Base-by-base conservation (phyloP, 2,113 vertebrate species). In the Pachypanchax playfairii region DNA sequence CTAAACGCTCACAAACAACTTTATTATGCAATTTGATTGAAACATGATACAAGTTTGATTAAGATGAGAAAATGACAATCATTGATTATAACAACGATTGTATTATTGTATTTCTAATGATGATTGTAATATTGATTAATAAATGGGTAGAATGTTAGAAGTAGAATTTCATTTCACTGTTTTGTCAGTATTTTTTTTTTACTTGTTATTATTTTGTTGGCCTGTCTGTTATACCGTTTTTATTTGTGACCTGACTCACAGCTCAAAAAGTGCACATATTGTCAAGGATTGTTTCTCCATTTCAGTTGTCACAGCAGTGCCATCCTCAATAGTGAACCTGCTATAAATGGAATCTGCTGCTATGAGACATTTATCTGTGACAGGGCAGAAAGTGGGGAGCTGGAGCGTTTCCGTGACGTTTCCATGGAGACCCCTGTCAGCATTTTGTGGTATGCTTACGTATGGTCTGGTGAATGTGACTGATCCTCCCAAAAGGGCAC, bases 311-410 rank as follows among this genome's bases (percentile, higher is more conserved):
- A 57, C 42, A 20, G 21, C 4, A 11, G 41, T n/a, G 51, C 51
- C 64, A 25, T 55, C 20, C 64, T 54, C 1, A 25, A 49, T 41
- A 38, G 51, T 31, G 53, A 65, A 75, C 72, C 51, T 44, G 73
- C 75, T 76, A 72, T 73, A 56, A 56, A 56, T 74, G 65, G 22
- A 68, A 66, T 65, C n/a, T 42, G 65, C 70, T 54, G 62, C 66
- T 22, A 42, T 21, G 22, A 63, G 66, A 59, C 70, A 58, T 79
- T 73, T 58, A 26, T 43, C 46, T 13, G 44, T 26, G 44, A 46
- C 31, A 17, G 49, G 56, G 43, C 0, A 7, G 59, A 59, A 61
- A 49, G 38, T 35, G 12, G 43, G 38, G 48, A 52, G 53, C 48
- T 69, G 38, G 48, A 66, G 47, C 42, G 12, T 65, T 53, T 57